These are phyloP conservation scores for Prionace glauca DNA, from an alignment of 2,797 vertebrate species.

Conservation along the genomic window DNA sequence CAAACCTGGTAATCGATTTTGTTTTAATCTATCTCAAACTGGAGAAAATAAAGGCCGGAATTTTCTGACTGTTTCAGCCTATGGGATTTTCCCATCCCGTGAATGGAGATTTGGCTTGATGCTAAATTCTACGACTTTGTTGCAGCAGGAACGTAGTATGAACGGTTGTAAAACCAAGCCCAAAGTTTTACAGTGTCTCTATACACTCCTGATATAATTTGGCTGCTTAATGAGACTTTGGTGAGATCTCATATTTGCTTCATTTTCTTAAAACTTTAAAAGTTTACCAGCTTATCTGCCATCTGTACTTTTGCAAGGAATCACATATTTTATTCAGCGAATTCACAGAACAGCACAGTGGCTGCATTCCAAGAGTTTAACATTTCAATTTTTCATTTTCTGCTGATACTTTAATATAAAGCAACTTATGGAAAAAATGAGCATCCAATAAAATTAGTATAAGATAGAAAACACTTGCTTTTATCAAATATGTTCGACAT, in stretches of 20 bases:
- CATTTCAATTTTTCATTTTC: background rate
- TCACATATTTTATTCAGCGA: background rate
- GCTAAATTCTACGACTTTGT: no score
- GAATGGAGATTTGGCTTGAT: no score
- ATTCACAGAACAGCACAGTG: background rate
- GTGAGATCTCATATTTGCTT: background rate
- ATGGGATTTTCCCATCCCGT: no score
- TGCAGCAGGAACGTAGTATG: no score
- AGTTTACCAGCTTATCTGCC: background rate
- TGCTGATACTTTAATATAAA: background rate
- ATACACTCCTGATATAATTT: background rate
- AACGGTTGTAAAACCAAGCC: no score
- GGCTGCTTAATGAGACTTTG: background rate
- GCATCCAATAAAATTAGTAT: background rate
- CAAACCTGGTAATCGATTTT: background rate
- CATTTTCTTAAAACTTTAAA: background rate
- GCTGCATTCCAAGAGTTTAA: background rate
- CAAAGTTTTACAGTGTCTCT: background rate
- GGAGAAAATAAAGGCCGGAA: background rate
- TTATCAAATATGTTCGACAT: background rate
- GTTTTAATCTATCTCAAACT: background rate
- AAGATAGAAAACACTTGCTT: background rate
- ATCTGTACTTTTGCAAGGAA: background rate
- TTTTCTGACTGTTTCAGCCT: no score
- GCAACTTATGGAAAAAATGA: background rate